Conservation (phyloP, 2,888 invertebrate species). For the Sinotaia quadrata region DNA sequence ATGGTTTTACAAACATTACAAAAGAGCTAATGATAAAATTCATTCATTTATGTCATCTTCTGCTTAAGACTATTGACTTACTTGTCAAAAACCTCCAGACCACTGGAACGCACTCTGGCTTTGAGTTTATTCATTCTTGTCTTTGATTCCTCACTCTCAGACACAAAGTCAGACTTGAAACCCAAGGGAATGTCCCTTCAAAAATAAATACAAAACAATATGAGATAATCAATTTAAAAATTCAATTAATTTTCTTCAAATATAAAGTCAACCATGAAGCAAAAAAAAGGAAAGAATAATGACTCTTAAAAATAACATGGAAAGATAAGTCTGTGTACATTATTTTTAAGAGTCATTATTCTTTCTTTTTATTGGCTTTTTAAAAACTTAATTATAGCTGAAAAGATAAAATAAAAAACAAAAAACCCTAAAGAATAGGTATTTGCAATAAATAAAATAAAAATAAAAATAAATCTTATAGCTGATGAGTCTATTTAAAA, state of each 20-base stretch:
- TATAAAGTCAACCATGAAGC: not conserved
- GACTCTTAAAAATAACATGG: no score
- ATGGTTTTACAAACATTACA: no score
- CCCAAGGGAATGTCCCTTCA: constrained; percentile 65
- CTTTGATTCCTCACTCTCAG: constrained; percentile 51
- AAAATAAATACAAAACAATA: constrained; percentile 21
- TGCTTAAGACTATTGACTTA: no score
- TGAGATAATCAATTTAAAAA: not conserved
- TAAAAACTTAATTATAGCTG: not conserved
- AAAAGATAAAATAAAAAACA: not conserved
- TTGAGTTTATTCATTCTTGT: constrained; percentile 63
- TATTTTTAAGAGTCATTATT: not conserved
- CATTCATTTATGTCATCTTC: no score
- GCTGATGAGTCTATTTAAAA: no score
- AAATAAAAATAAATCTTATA: no score
- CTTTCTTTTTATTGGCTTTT: not conserved
- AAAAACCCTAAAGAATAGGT: no score
- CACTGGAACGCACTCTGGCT: constrained; percentile 58
- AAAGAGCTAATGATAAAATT: no score
- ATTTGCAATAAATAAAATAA: no score
- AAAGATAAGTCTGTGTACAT: no score
- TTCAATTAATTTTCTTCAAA: not conserved
- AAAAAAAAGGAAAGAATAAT: no score
- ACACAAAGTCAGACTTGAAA: constrained; percentile 57
- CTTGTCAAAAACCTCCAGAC: constrained; percentile 69